Base-by-base conservation (phyloP, 2,797 vertebrate genomes). In the Hephaestus fuliginosus region DNA sequence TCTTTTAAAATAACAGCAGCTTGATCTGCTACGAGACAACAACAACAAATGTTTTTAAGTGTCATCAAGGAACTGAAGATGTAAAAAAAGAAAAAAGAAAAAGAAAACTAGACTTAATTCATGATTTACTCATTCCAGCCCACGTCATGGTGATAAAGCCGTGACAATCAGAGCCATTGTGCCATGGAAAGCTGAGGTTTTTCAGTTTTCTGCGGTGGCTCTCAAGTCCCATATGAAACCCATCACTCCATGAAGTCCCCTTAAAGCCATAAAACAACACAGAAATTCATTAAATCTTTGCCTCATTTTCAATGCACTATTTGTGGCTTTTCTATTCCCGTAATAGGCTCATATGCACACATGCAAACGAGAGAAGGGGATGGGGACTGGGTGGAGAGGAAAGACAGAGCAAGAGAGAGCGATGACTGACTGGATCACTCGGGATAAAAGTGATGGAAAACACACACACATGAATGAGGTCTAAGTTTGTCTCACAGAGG, bases 281-380 rank as follows among this genome's bases (percentile, higher is more conserved):
- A 92, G 82, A 92, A 91, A 94, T 87, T 88, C 89, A 86, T 93
- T 90, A 94, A 92, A 78, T 66, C 81, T 83, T 81, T 81, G 90
- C 87, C 85, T 84, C 74, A 78, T 91, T 93, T 81, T 87, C 58
- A 85, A 78, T 79, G 75, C 72, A 51, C 72, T 84, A 83, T 88
- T 93, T 93, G 90, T 70, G 88, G 91, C 53, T 92, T 91, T 84
- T 87, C 81, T 76, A 71, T 92, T 90, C 74, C 79, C 51, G 52
- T 91, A 88, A 89, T 79, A 65, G 70, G 75, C 71, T 86, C 66
- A 3, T 69, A 85, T 68, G 76, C 79, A 84, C 83, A 86, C 85
- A 90, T 89, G 91, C 82, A 88, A 90, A 93, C 78, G 20, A 87
- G 80, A 64, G 58, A 67, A 58, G 8, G 18, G 39, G 48, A 48